Evolutionary conservation across 2,797 vertebrate species (phyloP), one percentile per base, ranked within the genome.

Genomic region (Neomorphus geoffroyi): DNA sequence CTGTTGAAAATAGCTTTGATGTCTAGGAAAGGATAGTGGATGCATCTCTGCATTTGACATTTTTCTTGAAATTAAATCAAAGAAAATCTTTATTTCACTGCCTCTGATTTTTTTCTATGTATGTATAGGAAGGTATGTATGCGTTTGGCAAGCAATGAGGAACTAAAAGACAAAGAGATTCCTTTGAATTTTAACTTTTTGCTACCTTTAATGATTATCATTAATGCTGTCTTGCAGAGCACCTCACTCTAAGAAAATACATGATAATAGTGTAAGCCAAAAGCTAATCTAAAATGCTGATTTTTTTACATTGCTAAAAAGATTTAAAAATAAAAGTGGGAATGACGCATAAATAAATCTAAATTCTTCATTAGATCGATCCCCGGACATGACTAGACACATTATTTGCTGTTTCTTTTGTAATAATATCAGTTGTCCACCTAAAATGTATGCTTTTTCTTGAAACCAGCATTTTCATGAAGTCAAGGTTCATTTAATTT

Each of bases 1-100:
- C 93, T 95, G 93, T 92, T 92, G 92, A 93, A 96, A 94, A 86
- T 91, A 92, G 41, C 88, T 96, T 94, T 96, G 91, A 94, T 95
- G 92, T 93, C 91, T 94, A 93, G 94, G 84, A 93, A 94, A 85
- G 88, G 86, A 78, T 82, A 92, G 77, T 77, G 57, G 56, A 77
- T 93, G 39, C 2, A 3, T 92, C 60, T 93, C 50, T 73, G 54
- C 5, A 1, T 92, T 88, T 93, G 94, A 93, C 67, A 58, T 72
- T 92, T 93, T 90, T 64, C 71, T 95, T 96, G 80, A 95, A 94
- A 80, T 72, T 33, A 92, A 94, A 95, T 96, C 60, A 92, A 92
- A 95, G 92, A 53, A 86, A 79, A 74, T 54, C n/a, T 82, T 91
- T 91, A 28, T 92, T 94, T 94, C 41, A 22, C 56, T 80, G 35